Evolutionary conservation across 2,113 vertebrate genomes (phyloP).

Genomic region (Triplophysa tibetana): DNA sequence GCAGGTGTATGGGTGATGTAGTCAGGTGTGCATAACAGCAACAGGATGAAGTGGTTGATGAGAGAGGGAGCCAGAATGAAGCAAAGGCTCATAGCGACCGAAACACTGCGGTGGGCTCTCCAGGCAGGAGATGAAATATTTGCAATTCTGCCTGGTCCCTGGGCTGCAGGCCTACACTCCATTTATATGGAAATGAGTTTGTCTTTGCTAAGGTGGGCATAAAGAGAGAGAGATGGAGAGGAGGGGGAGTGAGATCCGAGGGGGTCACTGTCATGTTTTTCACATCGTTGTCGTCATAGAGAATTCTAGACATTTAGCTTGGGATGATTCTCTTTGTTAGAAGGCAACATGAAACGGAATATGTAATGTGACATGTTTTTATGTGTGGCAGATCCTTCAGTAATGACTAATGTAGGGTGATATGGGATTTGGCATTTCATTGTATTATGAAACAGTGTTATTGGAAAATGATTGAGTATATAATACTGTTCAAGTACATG

Average conservation of each 20-base stretch:
- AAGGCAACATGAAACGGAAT: no score
- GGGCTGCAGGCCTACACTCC: conserved; percentile 74
- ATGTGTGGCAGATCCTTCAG: no score
- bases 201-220: conserved; percentile 63
- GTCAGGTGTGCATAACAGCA: conserved; percentile 49
- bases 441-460: neutral
- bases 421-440: neutral
- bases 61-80: conserved; percentile 23
- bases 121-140: conserved; percentile 77
- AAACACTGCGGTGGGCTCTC: conserved; percentile 68
- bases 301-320: neutral
- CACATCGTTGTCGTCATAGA: neutral
- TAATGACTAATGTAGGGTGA: no score
- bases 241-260: conserved; percentile 42
- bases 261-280: neutral
- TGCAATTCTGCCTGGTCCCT: conserved; percentile 76
- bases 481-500: no score
- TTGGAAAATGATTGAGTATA: no score
- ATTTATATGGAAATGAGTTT: conserved; percentile 84
- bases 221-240: conserved; percentile 44
- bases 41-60: conserved; percentile 48
- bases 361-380: no score
- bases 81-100: conserved; percentile 46
- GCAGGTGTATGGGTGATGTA: conserved; percentile 45
- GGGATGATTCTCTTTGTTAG: no score